phyloP scores from a whole-genome alignment of 2,888 invertebrate genomes.

The Macrophya annulata region DNA sequence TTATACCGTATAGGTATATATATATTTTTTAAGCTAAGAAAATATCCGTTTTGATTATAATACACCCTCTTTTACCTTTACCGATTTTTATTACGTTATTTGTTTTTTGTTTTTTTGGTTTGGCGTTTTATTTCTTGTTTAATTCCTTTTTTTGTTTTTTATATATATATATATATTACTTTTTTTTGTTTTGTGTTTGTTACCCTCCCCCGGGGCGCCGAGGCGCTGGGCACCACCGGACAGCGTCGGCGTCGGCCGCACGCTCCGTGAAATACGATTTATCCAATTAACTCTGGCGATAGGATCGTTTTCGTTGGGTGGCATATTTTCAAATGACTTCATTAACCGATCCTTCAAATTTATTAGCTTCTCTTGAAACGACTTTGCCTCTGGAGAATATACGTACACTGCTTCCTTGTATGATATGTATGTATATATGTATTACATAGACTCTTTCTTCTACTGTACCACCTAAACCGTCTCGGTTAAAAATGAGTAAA shows the following conservation, averaged over 20 bases:
- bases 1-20: not conserved
- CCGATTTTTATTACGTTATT: slow-evolving; percentile 14
- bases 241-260: slow-evolving; percentile 42
- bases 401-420: slow-evolving; percentile 58
- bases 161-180: too few species aligned
- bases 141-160: not conserved
- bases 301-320: slow-evolving; percentile 73
- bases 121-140: not conserved
- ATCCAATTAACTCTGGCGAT: slow-evolving; percentile 75
- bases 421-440: slow-evolving; percentile 63
- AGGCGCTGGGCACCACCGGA: not conserved
- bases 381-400: not conserved
- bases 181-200: slow-evolving; percentile 23
- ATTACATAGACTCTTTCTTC: slow-evolving; percentile 60
- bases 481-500: not conserved
- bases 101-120: slow-evolving; percentile 17
- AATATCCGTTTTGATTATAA: not conserved
- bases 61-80: not conserved
- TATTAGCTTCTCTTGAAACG: slow-evolving; percentile 63
- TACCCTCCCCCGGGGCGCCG: slow-evolving; percentile 40
- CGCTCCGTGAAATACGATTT: slow-evolving; percentile 71
- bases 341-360: slow-evolving; percentile 77
- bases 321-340: slow-evolving; percentile 72
- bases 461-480: not conserved
- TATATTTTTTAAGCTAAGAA: not conserved